Evolutionary conservation across 2,113 vertebrate species (phyloP), one percentile per base, ranked within the genome.

Genomic region (Lophura nycthemera): DNA sequence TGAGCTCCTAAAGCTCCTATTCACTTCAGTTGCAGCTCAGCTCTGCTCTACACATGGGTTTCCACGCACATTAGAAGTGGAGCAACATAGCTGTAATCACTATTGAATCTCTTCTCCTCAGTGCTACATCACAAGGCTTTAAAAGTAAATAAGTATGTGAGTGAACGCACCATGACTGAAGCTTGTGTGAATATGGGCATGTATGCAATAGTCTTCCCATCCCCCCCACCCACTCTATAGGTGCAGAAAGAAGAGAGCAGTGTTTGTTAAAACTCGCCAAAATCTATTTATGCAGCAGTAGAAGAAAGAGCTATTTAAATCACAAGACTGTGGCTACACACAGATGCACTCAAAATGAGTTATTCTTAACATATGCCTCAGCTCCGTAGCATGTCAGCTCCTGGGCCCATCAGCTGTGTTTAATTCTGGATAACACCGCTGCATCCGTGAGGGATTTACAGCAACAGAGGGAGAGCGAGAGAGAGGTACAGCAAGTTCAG

Each of bases 401-500:
- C 24, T 8, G 52, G 84, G 52, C 65, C 70, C 54, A 20, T 86
- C 43, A 56, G 78, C 67, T 89, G 45, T 91, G 89, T 90, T 95
- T 93, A 94, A 92, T 95, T 94, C 76, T 74, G 86, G 79, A 32
- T 87, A 80, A 89, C 96, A 94, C 40, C 83, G 67, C 74, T 52
- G 45, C 71, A 10, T 63, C 22, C 79, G 65, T 70, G 83, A 93
- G 77, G 71, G 67, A 95, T 96, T 95, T 91, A 67, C 77, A 84
- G 54, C 90, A 92, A 95, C 64, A 90, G 89, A 93, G 69, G 32
- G 54, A 88, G 30, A 40, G 71, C 7, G 11, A 71, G 29, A 77
- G 72, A 71, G 61, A 81, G 72, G 34, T 38, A 75, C 81, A 91
- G 91, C 69, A 89, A 92, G 85, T 96, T 97, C 93, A 96, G 90